Evolutionary conservation across 2,888 invertebrate genomes (phyloP).

Genomic region (Parnassius orleans): DNA sequence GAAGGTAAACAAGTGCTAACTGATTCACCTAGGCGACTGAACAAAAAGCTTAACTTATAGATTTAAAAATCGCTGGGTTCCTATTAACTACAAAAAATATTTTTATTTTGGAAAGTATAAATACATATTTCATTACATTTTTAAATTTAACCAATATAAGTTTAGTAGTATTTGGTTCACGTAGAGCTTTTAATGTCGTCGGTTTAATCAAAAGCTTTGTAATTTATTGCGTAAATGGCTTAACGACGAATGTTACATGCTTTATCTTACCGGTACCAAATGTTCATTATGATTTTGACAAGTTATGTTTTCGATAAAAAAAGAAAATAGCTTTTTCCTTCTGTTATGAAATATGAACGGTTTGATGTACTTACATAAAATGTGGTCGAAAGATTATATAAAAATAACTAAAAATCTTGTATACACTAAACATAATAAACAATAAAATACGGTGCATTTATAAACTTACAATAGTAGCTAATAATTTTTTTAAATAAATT

Average conservation of each 20-base stretch:
- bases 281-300: slow-evolving; percentile 36
- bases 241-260: slow-evolving; percentile 43
- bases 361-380: no score
- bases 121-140: neutral
- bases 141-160: neutral
- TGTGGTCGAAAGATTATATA: no score
- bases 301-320: slow-evolving; percentile 29
- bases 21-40: slow-evolving; percentile 7
- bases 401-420: no score
- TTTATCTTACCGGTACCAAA: slow-evolving; percentile 50
- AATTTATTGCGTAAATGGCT: slow-evolving; percentile 58
- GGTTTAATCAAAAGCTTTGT: slow-evolving; percentile 48
- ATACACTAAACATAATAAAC: no score
- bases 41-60: neutral
- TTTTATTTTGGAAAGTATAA: neutral
- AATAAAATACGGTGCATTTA: neutral
- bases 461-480: neutral
- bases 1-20: slow-evolving; percentile 63
- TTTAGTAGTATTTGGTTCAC: slow-evolving; percentile 12
- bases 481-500: slow-evolving; percentile 1
- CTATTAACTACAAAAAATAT: neutral
- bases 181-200: slow-evolving; percentile 12
- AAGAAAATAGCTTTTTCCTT: neutral
- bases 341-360: no score
- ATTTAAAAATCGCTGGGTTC: neutral